Evolutionary conservation across 1,140 invertebrate genomes (phyloP).

Genomic region (Ostrea denselamellosa): DNA sequence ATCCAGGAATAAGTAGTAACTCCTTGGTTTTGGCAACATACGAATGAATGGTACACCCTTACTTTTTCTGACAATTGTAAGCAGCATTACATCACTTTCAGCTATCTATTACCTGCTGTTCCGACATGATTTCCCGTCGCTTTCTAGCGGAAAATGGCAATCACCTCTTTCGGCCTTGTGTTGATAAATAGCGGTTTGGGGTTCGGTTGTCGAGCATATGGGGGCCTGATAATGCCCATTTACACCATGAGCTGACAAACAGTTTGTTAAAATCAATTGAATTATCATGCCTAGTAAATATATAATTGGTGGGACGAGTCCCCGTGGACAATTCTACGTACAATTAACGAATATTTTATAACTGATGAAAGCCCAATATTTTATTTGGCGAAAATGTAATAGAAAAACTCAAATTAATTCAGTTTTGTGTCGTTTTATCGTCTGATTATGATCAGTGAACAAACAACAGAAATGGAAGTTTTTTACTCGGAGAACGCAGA

Average conservation of each 20-base stretch:
- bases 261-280: conserved; percentile 18
- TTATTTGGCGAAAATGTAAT: background rate
- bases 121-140: background rate
- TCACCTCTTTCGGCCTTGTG: conserved; percentile 30
- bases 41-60: background rate
- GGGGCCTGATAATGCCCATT: conserved; percentile 34
- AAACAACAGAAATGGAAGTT: background rate
- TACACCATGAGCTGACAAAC: conserved; percentile 9
- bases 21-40: background rate
- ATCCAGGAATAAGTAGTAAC: background rate
- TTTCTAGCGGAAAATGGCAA: conserved; percentile 23
- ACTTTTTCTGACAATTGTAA: conserved; percentile 31
- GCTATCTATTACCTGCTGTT: conserved; percentile 29
- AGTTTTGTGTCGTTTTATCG: background rate
- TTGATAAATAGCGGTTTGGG: conserved; percentile 35
- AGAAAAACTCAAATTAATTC: background rate
- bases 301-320: background rate
- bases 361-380: background rate
- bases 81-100: conserved; percentile 4
- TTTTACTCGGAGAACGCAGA: too few relatives aligned
- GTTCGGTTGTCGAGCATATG: conserved; percentile 33
- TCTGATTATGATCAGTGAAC: background rate
- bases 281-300: background rate
- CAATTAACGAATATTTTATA: background rate
- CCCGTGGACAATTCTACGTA: background rate